phyloP scores from a whole-genome alignment of 1,140 invertebrate genomes.

The Luehdorfia chinensis region DNA sequence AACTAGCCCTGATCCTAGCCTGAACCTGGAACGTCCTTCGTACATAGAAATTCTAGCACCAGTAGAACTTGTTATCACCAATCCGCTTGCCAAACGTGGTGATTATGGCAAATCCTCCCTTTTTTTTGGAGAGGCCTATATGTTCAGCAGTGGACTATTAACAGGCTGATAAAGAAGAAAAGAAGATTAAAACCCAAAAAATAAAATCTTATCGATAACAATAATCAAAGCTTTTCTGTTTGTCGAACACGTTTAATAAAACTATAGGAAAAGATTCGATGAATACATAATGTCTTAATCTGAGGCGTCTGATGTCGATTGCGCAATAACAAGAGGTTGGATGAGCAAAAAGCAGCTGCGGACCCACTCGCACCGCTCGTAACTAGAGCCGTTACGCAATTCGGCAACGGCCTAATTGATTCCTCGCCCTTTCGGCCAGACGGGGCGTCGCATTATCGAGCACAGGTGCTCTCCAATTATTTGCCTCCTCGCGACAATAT shows the following conservation, averaged over 20 bases:
- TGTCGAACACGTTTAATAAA: conserved; percentile 23
- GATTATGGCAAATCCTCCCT: too few species aligned
- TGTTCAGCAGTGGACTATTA: too few species aligned
- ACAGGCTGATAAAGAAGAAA: too few species aligned
- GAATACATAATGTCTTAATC: conserved; percentile 71
- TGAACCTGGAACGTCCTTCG: too few species aligned
- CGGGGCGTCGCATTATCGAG: conserved; percentile 70
- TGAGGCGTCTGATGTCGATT: conserved; percentile 64
- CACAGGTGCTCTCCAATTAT: conserved; percentile 70
- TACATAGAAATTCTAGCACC: too few species aligned
- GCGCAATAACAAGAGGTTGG: conserved; percentile 68
- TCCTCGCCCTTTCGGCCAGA: conserved; percentile 71
- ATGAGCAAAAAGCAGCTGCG: conserved; percentile 72
- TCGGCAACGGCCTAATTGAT: conserved; percentile 72
- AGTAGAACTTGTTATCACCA: too few species aligned
- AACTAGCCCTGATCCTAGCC: too few species aligned
- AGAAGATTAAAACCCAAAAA: too few species aligned
- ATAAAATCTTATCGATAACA: too few species aligned
- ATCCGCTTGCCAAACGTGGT: too few species aligned
- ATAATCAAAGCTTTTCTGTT: conserved; percentile 8
- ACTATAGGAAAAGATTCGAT: conserved; percentile 37
- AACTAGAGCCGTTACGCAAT: conserved; percentile 72
- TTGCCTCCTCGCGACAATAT: conserved; percentile 57
- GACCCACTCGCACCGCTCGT: conserved; percentile 62
- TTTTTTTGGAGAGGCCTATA: too few species aligned